phyloP scores from a whole-genome alignment of 2,797 vertebrate species.

The Xiphorhynchus erythropygius region DNA sequence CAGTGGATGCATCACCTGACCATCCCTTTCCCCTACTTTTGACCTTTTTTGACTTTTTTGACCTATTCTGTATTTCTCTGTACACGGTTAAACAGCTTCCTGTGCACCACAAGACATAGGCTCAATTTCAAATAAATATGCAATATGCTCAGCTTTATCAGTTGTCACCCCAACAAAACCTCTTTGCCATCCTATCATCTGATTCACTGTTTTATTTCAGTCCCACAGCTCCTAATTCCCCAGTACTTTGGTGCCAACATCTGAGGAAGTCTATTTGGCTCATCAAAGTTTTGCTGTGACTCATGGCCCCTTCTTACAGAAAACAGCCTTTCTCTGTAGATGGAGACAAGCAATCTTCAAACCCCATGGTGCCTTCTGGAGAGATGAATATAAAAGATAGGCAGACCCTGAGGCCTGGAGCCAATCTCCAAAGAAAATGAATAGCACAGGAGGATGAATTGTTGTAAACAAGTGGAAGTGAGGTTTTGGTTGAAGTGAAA shows the following conservation, averaged over 20 bases:
- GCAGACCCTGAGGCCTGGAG: slow-evolving; percentile 9
- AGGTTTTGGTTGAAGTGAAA: not conserved
- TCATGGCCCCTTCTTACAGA: not conserved
- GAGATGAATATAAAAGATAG: not conserved
- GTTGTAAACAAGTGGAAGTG: not conserved
- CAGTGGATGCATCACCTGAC: not conserved
- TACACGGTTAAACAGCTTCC: not conserved
- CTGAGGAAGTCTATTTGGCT: not conserved
- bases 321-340: not conserved
- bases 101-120: not conserved
- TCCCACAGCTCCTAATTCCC: not conserved
- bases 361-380: slow-evolving; percentile 1
- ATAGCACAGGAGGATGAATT: not conserved
- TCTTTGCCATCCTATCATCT: not conserved
- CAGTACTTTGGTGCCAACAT: not conserved
- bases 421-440: slow-evolving; percentile 21
- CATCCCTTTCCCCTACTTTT: not conserved
- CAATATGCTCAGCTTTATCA: not conserved
- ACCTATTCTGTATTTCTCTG: not conserved
- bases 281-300: slow-evolving; percentile 2
- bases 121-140: not conserved
- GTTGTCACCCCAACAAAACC: not conserved
- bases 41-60: too few species aligned
- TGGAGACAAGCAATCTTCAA: not conserved
- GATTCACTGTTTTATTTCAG: not conserved